Evolutionary conservation across 1,140 invertebrate genomes (phyloP), one percentile per base, ranked within the genome.

Genomic region (Mycetomoellerius zeteki): DNA sequence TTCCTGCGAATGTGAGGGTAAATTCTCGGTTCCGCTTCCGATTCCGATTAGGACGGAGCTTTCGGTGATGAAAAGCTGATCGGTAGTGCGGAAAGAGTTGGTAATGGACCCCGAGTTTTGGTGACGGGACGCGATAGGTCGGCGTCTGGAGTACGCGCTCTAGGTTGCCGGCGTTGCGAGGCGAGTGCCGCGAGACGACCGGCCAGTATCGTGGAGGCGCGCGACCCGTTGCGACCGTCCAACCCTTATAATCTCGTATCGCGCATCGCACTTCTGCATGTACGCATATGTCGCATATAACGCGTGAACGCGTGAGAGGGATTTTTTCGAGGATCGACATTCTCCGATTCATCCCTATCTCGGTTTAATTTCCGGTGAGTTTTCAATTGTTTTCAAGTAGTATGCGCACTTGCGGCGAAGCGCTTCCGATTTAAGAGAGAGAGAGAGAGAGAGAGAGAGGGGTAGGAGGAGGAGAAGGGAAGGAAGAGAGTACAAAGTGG

Each of bases 91-190:
- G 62, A 33, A 77, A 67, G n/a, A 47, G 30, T 78, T 10, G 75
- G 33, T 14, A 24, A 43, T 77, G 88, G 69, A 71, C 64, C 67
- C 19, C 62, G n/a, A 33, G 58, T 73, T 27, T 12, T 50, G 12
- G 10, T 67, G 62, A 87, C 75, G 77, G 65, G 78, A 47, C 62
- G 86, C 85, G 82, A 87, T 86, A 91, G 85, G 85, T 89, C 77
- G 87, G 87, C 82, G 85, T 92, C 87, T 92, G 77, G 92, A 92
- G 92, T 92, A 89, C 86, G 92, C 92, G 92, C 92, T 88, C 88
- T 90, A 72, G 85, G 82, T 60, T 47, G 85, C 67, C 64, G 89
- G 90, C 92, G 76, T 91, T 90, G 91, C 89, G 87, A 88, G 78
- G 91, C 92, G 87, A 86, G 77, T 88, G 56, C 82, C 52, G 65